Percentiles rank a stretch among this genome's conserved stretches.
phyloP scores from a whole-genome alignment of 2,113 vertebrate genomes.

The Trichomycterus rosablanca region DNA sequence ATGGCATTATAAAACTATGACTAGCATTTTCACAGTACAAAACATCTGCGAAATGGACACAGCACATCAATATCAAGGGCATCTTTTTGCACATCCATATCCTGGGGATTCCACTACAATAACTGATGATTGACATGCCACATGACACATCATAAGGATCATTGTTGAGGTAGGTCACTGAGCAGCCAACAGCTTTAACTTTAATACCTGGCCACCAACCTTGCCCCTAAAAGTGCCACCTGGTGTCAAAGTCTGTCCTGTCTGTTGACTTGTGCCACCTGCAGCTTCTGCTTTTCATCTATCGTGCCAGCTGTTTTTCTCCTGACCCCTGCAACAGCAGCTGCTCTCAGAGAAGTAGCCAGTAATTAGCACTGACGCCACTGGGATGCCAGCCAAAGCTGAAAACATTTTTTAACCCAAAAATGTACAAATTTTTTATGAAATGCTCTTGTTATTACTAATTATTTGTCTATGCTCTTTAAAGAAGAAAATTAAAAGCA shows the following conservation, averaged over 20 bases:
- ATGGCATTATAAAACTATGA: no score
- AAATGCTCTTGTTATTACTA: not conserved
- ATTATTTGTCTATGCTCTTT: not conserved
- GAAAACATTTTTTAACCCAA: no score
- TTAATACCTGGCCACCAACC: conserved; percentile 28
- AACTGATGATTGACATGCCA: no score
- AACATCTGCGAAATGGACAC: no score
- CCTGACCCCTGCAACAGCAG: conserved; percentile 29
- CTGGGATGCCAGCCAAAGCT: conserved; percentile 8
- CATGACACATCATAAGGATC: no score
- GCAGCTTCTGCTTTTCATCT: conserved; percentile 27
- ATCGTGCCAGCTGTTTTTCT: conserved; percentile 32
- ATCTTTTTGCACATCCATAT: no score
- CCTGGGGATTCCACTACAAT: no score
- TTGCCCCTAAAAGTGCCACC: conserved; percentile 12
- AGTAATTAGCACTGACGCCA: conserved; percentile 8
- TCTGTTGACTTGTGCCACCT: conserved; percentile 21
- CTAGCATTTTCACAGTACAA: no score
- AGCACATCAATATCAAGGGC: no score
- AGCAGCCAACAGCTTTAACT: conserved; percentile 30
- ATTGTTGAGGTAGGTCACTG: no score
- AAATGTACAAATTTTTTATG: conserved; percentile 9
- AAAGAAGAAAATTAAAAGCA: not conserved
- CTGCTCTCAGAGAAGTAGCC: conserved; percentile 22
- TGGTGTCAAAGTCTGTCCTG: conserved; percentile 17